These are phyloP conservation scores for Drosophila fulvimacula DNA, from an alignment of 2,888 invertebrate species.

Conservation along the genomic window DNA sequence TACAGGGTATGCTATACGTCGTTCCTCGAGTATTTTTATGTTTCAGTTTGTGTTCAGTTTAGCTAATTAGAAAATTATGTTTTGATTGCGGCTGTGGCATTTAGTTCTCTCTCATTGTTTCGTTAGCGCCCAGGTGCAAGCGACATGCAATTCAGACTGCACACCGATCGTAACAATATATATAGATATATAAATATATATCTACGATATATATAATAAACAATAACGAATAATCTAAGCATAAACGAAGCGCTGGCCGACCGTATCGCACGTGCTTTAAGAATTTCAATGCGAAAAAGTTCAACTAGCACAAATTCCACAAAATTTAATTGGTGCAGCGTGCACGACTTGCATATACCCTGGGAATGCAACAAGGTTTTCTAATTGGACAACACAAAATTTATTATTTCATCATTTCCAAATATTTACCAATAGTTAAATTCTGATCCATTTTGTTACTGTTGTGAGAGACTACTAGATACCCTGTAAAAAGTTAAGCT, in stretches of 20 bases:
- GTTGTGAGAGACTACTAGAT: not conserved
- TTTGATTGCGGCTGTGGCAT: conserved; percentile 29
- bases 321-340: not conserved
- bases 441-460: not conserved
- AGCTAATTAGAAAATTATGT: conserved; percentile 59
- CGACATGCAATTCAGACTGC: conserved; percentile 47
- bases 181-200: conserved; percentile 2
- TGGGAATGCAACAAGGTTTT: not conserved
- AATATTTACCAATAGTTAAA: not conserved
- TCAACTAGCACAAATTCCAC: conserved; percentile 39
- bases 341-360: conserved; percentile 7
- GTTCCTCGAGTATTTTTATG: not conserved
- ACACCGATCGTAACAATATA: conserved; percentile 8
- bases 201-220: not conserved
- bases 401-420: not conserved
- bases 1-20: conserved; percentile 9
- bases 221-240: conserved; percentile 18
- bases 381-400: not conserved
- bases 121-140: conserved; percentile 39
- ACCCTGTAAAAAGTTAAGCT: not conserved
- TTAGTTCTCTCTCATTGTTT: conserved; percentile 37
- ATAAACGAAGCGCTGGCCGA: conserved; percentile 37
- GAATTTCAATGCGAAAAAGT: conserved; percentile 53
- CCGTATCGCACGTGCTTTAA: conserved; percentile 60
- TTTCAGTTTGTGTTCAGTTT: conserved; percentile 6